Percentiles rank a stretch among this genome's conserved stretches.
phyloP scores from a whole-genome alignment of 30 jellyfish, hydroid and myxozoan species.

The Pseudorhiza aurosa region DNA sequence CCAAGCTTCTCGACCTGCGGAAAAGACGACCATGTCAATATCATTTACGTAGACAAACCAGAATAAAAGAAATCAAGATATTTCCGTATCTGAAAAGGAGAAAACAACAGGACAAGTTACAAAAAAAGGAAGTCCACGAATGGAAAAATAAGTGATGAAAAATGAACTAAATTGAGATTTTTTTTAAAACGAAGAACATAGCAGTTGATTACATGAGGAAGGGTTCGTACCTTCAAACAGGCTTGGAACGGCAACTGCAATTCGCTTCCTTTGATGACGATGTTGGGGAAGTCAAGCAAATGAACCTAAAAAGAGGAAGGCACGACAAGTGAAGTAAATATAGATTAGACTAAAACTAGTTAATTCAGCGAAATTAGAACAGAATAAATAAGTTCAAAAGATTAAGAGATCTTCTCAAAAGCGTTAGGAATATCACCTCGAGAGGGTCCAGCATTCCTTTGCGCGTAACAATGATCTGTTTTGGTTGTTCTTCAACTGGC shows the following conservation, averaged over 20 bases:
- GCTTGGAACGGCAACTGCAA: slow-evolving; percentile 99
- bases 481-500: slow-evolving; percentile 99
- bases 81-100: too few species aligned
- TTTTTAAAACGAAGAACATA: too few species aligned
- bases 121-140: too few species aligned
- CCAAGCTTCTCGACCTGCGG: slow-evolving; percentile 99
- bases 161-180: too few species aligned
- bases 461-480: slow-evolving; percentile 98
- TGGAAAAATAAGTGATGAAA: too few species aligned
- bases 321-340: neutral
- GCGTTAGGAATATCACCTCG: too few species aligned
- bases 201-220: too few species aligned
- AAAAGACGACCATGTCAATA: neutral
- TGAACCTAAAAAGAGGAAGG: slow-evolving; percentile 76
- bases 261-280: slow-evolving; percentile 99
- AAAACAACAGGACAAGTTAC: too few species aligned
- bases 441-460: slow-evolving; percentile 99
- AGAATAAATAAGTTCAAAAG: too few species aligned
- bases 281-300: slow-evolving; percentile 99
- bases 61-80: neutral
- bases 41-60: neutral
- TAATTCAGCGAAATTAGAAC: too few species aligned
- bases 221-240: slow-evolving; percentile 95
- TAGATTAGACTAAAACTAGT: too few species aligned
- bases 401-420: too few species aligned